Evolutionary conservation across 2,113 vertebrate genomes (phyloP), one percentile per base, ranked within the genome.

Genomic region (Mirounga angustirostris): DNA sequence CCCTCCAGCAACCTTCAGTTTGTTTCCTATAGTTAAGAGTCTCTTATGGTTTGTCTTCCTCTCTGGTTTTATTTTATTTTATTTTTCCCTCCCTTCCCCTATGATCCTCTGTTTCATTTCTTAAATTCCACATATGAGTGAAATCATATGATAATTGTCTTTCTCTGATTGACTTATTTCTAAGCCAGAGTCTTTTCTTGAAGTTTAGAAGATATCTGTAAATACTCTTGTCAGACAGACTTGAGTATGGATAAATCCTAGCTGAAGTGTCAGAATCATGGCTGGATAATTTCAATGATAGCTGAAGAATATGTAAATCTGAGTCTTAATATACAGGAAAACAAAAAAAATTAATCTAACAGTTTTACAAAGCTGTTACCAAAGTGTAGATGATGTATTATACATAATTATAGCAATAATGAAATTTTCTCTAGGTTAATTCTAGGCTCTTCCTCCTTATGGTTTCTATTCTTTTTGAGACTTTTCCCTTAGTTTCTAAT

Each of bases 401-500:
- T 16, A 22, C 69, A 10, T 36, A 46, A 84, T 78, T 86, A 36
- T 13, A 40, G 1, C 22, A 94, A 78, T n/a, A 58, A 81, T 82
- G 33, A 12, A 33, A 54, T 78, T 82, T 97, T 81, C 22, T 83
- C 21, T 93, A 73, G 33, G 8, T 8, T 80, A 36, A 1, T 61
- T 94, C 22, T 24, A 5, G 4, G 9, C 14, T 87, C 8, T 71
- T 90, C 3, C 19, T 67, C n/a, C 91, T 58, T 65, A 30, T 58
- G 21, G 5, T 56, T 82, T 61, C 10, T 84, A 16, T 67, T 74
- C 19, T 65, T 73, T 13, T 84, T 1, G 5, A 79, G 12, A 67
- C 4, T 84, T 79, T 91, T 69, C 18, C 89, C 46, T 95, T 36
- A 59, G 22, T 61, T 96, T 97, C 19, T 43, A 54, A 76, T 81